Base-by-base conservation (phyloP, 2,888 invertebrate species). In the Pheosia gnoma region DNA sequence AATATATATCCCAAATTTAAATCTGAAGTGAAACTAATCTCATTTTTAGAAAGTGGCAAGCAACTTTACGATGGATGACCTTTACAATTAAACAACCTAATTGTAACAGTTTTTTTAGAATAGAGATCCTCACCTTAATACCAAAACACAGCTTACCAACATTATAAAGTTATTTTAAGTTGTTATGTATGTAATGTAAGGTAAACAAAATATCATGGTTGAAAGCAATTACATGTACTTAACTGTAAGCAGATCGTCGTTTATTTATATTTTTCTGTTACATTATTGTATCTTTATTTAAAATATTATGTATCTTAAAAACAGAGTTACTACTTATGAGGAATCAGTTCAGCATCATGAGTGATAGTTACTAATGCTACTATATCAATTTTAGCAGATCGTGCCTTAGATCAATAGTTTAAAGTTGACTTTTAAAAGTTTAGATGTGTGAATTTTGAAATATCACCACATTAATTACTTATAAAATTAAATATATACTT, bases 101-200 rank as follows among this genome's bases (percentile, higher is more conserved):
- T 53, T 55, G 39, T 39, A 39, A 55, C 55, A 55, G 39, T 37
- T 53, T 52, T 51, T 38, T 82, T 92, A 91, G 90, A 75, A 78
- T 91, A 92, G 91, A 88, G 82, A 85, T 89, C 92, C 91, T 93
- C 93, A 93, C 90, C 88, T 90, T 87, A 88, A 93, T 93, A 93
- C 93, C 93, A 93, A 93, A 93, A 90, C 89, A 93, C 93, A 90
- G 91, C 91, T 93, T 93, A 93, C 93, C 93, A 93, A 90, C 91
- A 88, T 88, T 90, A 87, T 90, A 88, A 87, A 90, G 86, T 88
- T 82, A 84, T 86, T 87, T 84, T 93, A 91, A 92, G 91, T 93
- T 92, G 92, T 83, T 83, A 80, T 88, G 84, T 89, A 84, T 90
- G 88, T 85, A 83, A 79, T 85, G 71, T 91, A 92, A 88, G 86